Evolutionary conservation across 2,113 vertebrate species (phyloP).

Genomic region (Chlamydotis undulata): DNA sequence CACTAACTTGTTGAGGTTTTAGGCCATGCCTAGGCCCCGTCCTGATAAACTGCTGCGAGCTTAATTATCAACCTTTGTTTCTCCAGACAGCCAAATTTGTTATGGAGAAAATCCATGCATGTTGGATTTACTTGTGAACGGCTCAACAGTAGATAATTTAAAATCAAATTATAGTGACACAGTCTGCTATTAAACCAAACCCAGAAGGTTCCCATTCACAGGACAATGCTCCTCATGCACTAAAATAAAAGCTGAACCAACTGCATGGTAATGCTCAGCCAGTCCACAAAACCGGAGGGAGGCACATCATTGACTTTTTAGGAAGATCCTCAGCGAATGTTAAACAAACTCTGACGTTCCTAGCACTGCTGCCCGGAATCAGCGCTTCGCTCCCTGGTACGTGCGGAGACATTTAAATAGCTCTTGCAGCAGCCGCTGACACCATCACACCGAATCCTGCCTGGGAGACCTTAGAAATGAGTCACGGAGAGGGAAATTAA

Average conservation of each 20-base stretch:
- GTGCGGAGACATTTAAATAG: background rate
- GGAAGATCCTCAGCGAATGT: constrained; percentile 13
- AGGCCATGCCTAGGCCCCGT: background rate
- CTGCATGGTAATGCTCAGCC: background rate
- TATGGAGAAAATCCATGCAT: background rate
- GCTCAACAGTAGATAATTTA: background rate
- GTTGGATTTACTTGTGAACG: constrained; percentile 1
- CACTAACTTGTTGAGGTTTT: background rate
- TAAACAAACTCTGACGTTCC: constrained; percentile 12
- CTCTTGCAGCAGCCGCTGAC: background rate
- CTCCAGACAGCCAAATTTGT: constrained; percentile 47
- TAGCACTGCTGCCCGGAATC: background rate
- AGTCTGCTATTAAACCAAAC: background rate
- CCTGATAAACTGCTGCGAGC: constrained; percentile 31
- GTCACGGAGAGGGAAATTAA: background rate
- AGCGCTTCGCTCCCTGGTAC: background rate
- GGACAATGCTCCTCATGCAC: background rate
- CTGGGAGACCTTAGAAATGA: background rate
- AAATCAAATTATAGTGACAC: constrained; percentile 15
- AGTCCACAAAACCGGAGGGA: background rate
- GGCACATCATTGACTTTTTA: constrained; percentile 15
- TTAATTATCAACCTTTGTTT: constrained; percentile 40
- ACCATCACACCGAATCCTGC: background rate
- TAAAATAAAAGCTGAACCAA: constrained; percentile 26
- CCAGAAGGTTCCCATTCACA: constrained; percentile 1